Evolutionary conservation across 2,797 vertebrate genomes (phyloP).

Genomic region (Gobio occitaniae): DNA sequence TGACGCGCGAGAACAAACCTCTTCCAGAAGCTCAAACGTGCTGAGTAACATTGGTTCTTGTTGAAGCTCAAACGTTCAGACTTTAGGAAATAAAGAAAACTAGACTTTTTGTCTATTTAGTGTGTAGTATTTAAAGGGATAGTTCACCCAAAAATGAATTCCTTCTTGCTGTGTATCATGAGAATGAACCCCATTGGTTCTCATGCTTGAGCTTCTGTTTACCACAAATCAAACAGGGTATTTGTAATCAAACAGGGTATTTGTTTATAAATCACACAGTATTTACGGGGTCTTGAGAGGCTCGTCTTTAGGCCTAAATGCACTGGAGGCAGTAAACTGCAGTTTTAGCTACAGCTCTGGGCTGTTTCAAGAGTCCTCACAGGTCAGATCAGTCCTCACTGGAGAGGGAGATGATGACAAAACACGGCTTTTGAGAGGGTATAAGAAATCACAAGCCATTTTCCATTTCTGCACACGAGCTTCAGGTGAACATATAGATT

Average conservation of each 20-base stretch:
- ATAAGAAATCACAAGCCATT: not conserved
- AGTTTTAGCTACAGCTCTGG: conserved; percentile 6
- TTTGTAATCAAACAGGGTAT: conserved; percentile 66
- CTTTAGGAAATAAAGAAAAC: too few relatives aligned
- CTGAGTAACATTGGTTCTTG: too few relatives aligned
- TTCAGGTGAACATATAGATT: not conserved
- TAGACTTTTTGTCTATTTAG: too few relatives aligned
- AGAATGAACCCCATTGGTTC: too few relatives aligned
- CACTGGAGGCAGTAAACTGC: conserved; percentile 54
- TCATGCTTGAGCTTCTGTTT: too few relatives aligned
- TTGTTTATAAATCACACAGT: conserved; percentile 69
- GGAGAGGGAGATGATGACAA: conserved; percentile 9
- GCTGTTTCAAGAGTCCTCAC: conserved; percentile 23
- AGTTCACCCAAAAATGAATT: too few relatives aligned
- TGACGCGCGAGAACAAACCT: too few relatives aligned
- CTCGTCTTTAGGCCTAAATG: conserved; percentile 54
- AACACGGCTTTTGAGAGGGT: not conserved
- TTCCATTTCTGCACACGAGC: not conserved
- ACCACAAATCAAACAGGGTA: not conserved
- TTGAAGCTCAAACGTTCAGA: too few relatives aligned
- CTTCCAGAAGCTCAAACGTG: too few relatives aligned
- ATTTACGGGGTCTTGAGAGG: conserved; percentile 69
- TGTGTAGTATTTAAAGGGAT: too few relatives aligned
- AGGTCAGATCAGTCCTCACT: conserved; percentile 1
- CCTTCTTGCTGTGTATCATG: too few relatives aligned